A percentile compares a stretch with the other conserved stretches of the same genome.
Evolutionary conservation across 1,140 invertebrate genomes (phyloP).

Genomic region (Nephila pilipes): DNA sequence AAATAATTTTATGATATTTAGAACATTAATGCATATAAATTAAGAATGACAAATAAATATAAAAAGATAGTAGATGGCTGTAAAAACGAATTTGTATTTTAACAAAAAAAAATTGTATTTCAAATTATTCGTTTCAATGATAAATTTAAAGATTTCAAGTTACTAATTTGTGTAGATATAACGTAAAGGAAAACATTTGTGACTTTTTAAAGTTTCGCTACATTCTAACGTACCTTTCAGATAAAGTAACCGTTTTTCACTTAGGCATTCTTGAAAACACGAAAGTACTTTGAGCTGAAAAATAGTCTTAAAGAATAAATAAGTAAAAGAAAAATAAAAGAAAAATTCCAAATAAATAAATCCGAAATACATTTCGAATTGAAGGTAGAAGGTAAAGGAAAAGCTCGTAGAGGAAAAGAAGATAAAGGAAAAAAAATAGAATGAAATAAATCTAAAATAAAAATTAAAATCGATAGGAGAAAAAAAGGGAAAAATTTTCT

Average conservation of each 20-base stretch:
- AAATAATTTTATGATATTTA: no score
- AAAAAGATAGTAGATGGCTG: no score
- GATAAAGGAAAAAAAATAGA: constrained; percentile 5
- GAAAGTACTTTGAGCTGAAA: constrained; percentile 29
- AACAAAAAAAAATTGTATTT: no score
- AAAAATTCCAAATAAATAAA: constrained; percentile 64
- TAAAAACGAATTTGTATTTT: no score
- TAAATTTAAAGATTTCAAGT: no score
- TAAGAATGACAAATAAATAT: no score
- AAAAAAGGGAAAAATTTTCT: constrained; percentile 53
- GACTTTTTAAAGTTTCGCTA: no score
- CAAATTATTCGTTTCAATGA: no score
- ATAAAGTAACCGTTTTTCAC: constrained; percentile 6
- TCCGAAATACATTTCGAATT: constrained; percentile 66
- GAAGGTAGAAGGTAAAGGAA: background rate
- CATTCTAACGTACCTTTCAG: background rate
- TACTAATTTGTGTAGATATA: no score
- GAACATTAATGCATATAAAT: no score
- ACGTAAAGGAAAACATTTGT: no score
- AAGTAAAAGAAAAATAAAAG: background rate
- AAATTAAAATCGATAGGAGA: constrained; percentile 71
- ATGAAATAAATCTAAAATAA: constrained; percentile 41
- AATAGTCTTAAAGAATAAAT: constrained; percentile 8
- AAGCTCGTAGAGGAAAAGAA: constrained; percentile 23
- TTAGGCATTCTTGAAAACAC: background rate